Percentiles rank a stretch among this genome's conserved stretches.
Evolutionary conservation across 2,888 invertebrate species (phyloP).

Genomic region (Myopa testacea): DNA sequence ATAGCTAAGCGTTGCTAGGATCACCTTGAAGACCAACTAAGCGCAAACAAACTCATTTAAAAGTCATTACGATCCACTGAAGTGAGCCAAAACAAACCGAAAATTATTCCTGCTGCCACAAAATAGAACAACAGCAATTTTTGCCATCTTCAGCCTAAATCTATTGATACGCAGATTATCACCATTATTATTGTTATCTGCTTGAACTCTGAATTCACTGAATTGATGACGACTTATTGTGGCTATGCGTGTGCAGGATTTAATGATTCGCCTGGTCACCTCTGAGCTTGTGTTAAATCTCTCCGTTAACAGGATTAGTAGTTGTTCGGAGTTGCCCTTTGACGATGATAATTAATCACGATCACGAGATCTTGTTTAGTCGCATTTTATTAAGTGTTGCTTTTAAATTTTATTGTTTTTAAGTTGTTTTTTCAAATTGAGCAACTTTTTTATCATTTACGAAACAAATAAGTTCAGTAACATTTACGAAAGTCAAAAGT

Average conservation of each 20-base stretch:
- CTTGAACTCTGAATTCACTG: too few relatives aligned
- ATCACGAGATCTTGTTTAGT: not conserved
- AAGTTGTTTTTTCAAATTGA: not conserved
- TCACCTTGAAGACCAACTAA: conserved; percentile 3
- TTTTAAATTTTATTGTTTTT: not conserved
- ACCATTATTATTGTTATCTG: too few relatives aligned
- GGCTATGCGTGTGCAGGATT: too few relatives aligned
- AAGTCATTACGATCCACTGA: not conserved
- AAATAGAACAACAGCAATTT: too few relatives aligned
- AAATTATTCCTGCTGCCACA: not conserved
- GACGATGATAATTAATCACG: not conserved
- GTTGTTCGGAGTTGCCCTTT: not conserved
- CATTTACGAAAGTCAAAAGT: conserved; percentile 20
- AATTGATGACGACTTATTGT: too few relatives aligned
- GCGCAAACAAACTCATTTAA: conserved; percentile 1
- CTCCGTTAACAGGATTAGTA: too few relatives aligned
- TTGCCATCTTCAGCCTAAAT: too few relatives aligned
- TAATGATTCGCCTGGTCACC: too few relatives aligned
- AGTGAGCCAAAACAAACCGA: conserved; percentile 17
- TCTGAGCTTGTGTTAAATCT: too few relatives aligned
- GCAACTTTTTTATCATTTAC: not conserved
- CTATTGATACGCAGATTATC: too few relatives aligned
- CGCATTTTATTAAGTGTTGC: too few relatives aligned
- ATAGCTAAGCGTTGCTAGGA: conserved; percentile 21
- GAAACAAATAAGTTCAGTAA: conserved; percentile 22